phyloP scores from a whole-genome alignment of 1,140 invertebrate genomes.

The Idris sp. region DNA sequence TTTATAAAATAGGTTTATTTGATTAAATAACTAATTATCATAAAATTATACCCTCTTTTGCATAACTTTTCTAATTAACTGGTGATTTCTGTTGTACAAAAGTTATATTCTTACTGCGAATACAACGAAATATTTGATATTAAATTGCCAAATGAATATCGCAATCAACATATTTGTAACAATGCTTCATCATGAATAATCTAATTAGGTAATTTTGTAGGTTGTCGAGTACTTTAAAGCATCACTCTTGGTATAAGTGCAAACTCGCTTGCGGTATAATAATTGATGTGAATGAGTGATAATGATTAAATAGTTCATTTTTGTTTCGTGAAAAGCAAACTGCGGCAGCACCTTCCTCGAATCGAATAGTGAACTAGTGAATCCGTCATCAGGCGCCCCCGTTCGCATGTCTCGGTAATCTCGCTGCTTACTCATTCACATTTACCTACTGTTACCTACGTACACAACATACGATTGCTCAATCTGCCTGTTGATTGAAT shows the following conservation, averaged over 20 bases:
- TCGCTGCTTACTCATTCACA: conserved; percentile 64
- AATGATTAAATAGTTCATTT: conserved; percentile 51
- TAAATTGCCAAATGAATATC: conserved; percentile 6
- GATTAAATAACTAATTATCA: too few species aligned
- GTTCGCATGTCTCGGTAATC: conserved; percentile 40
- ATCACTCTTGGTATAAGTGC: not conserved
- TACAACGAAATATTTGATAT: too few species aligned
- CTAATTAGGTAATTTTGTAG: conserved; percentile 10
- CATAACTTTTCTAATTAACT: too few species aligned
- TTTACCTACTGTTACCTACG: conserved; percentile 66
- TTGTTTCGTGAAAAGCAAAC: conserved; percentile 46
- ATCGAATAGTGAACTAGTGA: conserved; percentile 49
- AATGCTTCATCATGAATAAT: conserved; percentile 16
- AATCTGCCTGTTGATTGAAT: conserved; percentile 56
- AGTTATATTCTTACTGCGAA: too few species aligned
- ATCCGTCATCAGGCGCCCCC: conserved; percentile 66
- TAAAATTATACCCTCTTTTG: too few species aligned
- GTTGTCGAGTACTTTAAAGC: not conserved
- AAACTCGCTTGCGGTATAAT: conserved; percentile 1
- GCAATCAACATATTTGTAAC: conserved; percentile 9
- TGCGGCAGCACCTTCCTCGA: conserved; percentile 61
- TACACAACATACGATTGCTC: conserved; percentile 64
- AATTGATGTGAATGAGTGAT: conserved; percentile 37
- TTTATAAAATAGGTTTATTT: too few species aligned
- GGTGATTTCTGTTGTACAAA: too few species aligned